These are phyloP conservation scores for Triops longicaudatus DNA, from an alignment of 1,140 invertebrate genomes.

Conservation along the genomic window DNA sequence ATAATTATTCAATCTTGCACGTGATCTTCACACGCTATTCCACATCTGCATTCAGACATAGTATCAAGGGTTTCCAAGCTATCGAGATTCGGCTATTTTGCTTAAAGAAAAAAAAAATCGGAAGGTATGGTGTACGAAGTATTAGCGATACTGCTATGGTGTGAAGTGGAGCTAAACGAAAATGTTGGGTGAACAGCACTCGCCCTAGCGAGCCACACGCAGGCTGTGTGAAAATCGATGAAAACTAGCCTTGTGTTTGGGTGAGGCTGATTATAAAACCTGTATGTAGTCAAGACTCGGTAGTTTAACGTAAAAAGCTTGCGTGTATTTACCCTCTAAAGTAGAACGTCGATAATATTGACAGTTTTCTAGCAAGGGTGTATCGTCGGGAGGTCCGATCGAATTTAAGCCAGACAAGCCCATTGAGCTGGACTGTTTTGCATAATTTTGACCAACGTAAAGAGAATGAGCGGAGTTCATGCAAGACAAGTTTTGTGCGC, in stretches of 20 bases:
- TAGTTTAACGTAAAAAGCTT: background rate
- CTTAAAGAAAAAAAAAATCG: too few relatives aligned
- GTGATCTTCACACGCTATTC: background rate
- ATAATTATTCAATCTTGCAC: background rate
- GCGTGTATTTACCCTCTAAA: background rate
- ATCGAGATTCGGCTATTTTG: too few relatives aligned
- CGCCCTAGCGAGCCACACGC: background rate
- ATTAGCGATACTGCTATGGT: background rate
- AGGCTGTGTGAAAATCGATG: background rate
- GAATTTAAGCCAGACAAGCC: too few relatives aligned
- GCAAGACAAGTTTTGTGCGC: background rate
- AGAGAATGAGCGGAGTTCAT: background rate
- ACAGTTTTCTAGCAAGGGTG: background rate
- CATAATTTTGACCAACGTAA: background rate
- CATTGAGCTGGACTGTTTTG: too few relatives aligned
- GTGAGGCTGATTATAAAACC: conserved; percentile 1
- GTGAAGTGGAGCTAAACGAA: background rate
- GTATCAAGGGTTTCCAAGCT: background rate
- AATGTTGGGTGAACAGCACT: background rate
- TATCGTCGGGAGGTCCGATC: background rate
- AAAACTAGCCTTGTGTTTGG: background rate
- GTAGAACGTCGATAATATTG: background rate
- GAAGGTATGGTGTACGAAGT: background rate
- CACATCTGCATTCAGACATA: background rate
- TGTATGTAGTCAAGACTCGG: background rate